Percentiles rank a stretch among this genome's conserved stretches.
These are phyloP conservation scores for Strix aluco DNA, from an alignment of 2,113 vertebrate species.

Conservation along the genomic window DNA sequence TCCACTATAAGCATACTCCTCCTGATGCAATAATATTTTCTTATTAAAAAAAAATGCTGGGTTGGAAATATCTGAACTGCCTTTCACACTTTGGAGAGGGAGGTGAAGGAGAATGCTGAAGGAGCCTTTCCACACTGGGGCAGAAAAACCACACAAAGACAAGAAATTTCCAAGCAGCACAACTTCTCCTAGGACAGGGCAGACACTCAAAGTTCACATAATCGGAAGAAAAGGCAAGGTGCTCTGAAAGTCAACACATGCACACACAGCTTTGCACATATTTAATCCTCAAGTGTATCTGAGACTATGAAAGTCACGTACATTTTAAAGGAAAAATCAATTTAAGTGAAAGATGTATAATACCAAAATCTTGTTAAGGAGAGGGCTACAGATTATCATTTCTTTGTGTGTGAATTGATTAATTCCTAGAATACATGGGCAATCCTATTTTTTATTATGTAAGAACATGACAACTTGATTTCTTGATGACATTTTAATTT, in stretches of 20 bases:
- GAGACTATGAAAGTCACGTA: background rate
- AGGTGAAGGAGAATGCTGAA: background rate
- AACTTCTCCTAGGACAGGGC: background rate
- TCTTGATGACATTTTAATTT: background rate
- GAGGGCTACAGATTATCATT: background rate
- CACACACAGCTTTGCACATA: background rate
- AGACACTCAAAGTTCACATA: background rate
- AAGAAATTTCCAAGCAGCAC: background rate
- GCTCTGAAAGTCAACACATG: background rate
- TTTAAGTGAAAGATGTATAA: background rate
- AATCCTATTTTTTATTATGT: background rate
- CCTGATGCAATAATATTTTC: constrained; percentile 42
- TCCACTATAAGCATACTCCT: constrained; percentile 25
- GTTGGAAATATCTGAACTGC: constrained; percentile 14
- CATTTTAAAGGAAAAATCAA: background rate
- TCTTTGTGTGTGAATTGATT: background rate
- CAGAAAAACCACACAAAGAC: background rate
- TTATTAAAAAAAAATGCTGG: background rate
- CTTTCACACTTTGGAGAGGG: background rate
- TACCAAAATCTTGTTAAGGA: background rate
- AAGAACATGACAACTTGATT: background rate
- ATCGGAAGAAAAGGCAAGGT: background rate
- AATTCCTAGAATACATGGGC: background rate
- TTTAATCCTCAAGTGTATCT: background rate
- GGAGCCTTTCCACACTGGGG: background rate